Percentiles rank a stretch among this genome's conserved stretches.
Evolutionary conservation across 2,113 vertebrate species (phyloP).

Genomic region (Anolis carolinensis): DNA sequence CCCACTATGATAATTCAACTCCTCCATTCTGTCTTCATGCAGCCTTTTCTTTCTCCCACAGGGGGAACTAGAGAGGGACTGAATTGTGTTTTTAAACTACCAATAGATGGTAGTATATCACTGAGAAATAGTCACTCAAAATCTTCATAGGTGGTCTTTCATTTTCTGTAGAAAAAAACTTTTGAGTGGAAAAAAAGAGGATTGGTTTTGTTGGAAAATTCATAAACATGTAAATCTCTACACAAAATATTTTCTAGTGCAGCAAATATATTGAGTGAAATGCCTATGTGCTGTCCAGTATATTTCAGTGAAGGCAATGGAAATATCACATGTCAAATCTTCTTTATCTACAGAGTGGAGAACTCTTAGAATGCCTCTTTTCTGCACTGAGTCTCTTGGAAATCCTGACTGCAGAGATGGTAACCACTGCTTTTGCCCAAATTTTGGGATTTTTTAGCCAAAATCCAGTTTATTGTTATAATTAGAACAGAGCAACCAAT

Average conservation of each 20-base stretch:
- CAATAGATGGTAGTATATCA: conserved; percentile 9
- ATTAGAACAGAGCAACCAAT: no score
- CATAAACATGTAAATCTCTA: background rate
- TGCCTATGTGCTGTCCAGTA: no score
- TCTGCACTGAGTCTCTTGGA: no score
- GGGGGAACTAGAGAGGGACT: background rate
- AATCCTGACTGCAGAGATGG: no score
- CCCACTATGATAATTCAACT: background rate
- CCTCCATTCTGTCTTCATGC: background rate
- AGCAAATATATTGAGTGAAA: background rate
- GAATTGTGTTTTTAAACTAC: background rate
- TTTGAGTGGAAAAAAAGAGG: background rate
- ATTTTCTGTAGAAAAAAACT: background rate
- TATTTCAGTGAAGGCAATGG: no score
- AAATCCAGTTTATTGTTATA: no score
- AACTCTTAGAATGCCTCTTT: no score
- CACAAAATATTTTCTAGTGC: background rate
- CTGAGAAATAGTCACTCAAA: background rate
- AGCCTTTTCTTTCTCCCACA: background rate
- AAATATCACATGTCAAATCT: no score
- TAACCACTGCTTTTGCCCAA: no score
- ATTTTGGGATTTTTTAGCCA: no score
- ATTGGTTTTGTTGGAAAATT: background rate
- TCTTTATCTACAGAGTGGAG: no score
- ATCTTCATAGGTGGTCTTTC: background rate